Evolutionary conservation across 2,888 invertebrate genomes (phyloP).

Genomic region (Drosophila demipolita): DNA sequence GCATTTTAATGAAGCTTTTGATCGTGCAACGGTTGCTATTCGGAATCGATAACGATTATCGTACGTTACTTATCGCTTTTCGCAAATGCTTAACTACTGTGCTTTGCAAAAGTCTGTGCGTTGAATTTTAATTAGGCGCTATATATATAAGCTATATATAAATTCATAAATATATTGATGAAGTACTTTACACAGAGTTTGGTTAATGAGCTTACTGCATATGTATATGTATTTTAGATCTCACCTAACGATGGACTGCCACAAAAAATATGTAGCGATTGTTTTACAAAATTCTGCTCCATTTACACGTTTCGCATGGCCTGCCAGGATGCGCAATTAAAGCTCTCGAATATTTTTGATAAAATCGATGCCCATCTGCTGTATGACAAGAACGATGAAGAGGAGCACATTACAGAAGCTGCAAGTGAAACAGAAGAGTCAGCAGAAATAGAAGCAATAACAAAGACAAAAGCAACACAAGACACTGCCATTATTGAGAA

Average conservation of each 20-base stretch:
- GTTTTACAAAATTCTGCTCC: slow-evolving; percentile 81
- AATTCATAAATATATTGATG: background rate
- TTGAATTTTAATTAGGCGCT: background rate
- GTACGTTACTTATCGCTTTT: background rate
- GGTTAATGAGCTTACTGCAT: background rate
- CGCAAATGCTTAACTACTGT: background rate
- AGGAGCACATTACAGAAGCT: slow-evolving; percentile 7
- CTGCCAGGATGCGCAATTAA: slow-evolving; percentile 79
- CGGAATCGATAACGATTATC: slow-evolving; percentile 9
- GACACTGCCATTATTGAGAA: slow-evolving; percentile 72
- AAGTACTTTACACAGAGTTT: background rate
- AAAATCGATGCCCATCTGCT: slow-evolving; percentile 79
- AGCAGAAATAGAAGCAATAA: slow-evolving; percentile 29
- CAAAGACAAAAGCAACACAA: slow-evolving; percentile 30
- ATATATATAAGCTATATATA: background rate
- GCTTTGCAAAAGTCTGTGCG: background rate
- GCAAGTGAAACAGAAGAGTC: slow-evolving; percentile 6
- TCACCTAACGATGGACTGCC: slow-evolving; percentile 80
- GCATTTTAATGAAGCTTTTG: slow-evolving; percentile 29
- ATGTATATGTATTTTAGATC: slow-evolving; percentile 54
- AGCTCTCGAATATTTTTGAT: slow-evolving; percentile 79
- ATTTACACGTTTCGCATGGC: slow-evolving; percentile 75
- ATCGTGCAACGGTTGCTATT: slow-evolving; percentile 21
- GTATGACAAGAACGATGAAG: slow-evolving; percentile 59
- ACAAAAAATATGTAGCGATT: slow-evolving; percentile 82